Evolutionary conservation across 2,797 vertebrate species (phyloP).

Genomic region (Natrix natrix): DNA sequence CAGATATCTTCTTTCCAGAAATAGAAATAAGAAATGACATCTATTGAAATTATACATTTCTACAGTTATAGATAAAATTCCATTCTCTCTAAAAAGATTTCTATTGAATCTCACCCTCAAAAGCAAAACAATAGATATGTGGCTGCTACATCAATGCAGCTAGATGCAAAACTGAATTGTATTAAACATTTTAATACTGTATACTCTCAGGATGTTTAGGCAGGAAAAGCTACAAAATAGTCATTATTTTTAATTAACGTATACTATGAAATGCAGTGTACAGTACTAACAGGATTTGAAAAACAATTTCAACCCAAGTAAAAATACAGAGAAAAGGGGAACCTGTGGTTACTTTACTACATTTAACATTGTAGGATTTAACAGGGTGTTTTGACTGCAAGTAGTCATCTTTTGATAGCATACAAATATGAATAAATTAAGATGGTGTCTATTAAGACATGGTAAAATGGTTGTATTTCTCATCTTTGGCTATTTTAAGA

Average conservation of each 20-base stretch:
- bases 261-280: background rate
- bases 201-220: background rate
- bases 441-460: background rate
- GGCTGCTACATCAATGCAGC: background rate
- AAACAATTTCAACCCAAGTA: background rate
- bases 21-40: conserved; percentile 7
- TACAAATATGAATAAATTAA: background rate
- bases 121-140: background rate
- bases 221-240: background rate
- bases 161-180: background rate
- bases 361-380: background rate
- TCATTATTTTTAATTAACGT: background rate
- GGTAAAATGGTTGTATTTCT: background rate
- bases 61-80: conserved; percentile 12
- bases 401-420: background rate
- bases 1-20: background rate
- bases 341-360: background rate
- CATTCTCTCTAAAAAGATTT: conserved; percentile 29
- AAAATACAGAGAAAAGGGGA: background rate
- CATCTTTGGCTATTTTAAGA: background rate
- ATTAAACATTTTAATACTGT: background rate
- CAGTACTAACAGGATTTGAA: background rate
- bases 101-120: conserved; percentile 4
- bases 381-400: background rate
- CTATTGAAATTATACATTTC: conserved; percentile 20